A percentile compares a stretch with the other conserved stretches of the same genome.
These are phyloP conservation scores for Siniperca obscura DNA, from an alignment of 2,797 vertebrate genomes.

Conservation along the genomic window DNA sequence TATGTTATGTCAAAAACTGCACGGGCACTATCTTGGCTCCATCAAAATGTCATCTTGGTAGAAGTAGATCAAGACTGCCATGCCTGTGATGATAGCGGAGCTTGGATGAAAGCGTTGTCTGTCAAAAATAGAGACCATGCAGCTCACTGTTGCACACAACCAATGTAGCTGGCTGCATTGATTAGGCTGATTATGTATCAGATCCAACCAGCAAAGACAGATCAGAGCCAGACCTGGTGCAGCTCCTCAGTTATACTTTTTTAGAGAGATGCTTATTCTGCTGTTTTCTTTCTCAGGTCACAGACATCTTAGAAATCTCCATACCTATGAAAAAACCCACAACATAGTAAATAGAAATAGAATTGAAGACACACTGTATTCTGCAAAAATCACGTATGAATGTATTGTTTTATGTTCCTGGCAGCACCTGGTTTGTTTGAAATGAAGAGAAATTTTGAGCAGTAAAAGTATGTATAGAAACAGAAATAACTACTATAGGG, in stretches of 20 bases:
- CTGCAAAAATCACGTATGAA: not conserved
- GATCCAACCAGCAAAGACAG: conserved; percentile 15
- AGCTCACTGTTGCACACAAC: conserved; percentile 21
- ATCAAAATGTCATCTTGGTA: conserved; percentile 2
- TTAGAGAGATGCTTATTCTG: not conserved
- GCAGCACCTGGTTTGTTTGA: not conserved
- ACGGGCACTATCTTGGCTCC: not conserved
- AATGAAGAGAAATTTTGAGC: not conserved
- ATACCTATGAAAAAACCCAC: conserved; percentile 58
- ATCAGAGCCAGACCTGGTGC: conserved; percentile 5
- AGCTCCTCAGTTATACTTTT: conserved; percentile 7
- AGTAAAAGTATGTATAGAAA: not conserved
- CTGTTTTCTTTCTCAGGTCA: not conserved
- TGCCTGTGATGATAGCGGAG: conserved; percentile 7
- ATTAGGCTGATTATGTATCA: not conserved
- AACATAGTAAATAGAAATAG: not conserved
- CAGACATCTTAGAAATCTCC: conserved; percentile 73
- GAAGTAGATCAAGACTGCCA: not conserved
- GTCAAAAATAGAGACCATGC: conserved; percentile 31
- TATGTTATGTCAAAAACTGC: conserved; percentile 1
- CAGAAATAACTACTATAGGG: not conserved
- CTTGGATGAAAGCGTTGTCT: conserved; percentile 4
- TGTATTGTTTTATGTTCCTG: not conserved
- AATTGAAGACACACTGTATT: not conserved
- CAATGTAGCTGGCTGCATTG: not conserved